Conservation (phyloP, 1,140 invertebrate species). For the Meloidogyne exigua region DNA sequence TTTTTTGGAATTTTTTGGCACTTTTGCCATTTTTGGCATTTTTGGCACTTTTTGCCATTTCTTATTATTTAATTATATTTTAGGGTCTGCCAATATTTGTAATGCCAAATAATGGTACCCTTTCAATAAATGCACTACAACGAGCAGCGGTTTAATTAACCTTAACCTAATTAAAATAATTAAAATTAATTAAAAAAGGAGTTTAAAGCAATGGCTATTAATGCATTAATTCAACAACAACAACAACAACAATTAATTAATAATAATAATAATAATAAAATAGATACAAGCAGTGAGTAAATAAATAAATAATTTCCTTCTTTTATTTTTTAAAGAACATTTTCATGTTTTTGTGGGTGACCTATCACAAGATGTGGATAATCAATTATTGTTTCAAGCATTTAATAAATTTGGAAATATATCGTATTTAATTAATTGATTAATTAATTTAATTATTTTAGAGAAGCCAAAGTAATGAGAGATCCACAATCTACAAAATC, state of each 20-base stretch:
- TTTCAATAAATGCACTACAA: slow-evolving; percentile 38
- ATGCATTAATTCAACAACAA: slow-evolving; percentile 24
- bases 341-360: slow-evolving; percentile 99
- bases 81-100: slow-evolving; percentile 37
- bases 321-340: slow-evolving; percentile 70
- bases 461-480: slow-evolving; percentile 66
- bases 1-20: too few relatives aligned
- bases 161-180: neutral
- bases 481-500: slow-evolving; percentile 97
- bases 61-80: neutral
- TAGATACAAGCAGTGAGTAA: slow-evolving; percentile 46
- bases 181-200: slow-evolving; percentile 19
- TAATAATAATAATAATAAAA: too few relatives aligned
- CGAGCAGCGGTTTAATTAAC: slow-evolving; percentile 26
- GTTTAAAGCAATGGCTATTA: slow-evolving; percentile 32
- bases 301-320: too few relatives aligned
- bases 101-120: slow-evolving; percentile 31
- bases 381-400: slow-evolving; percentile 87
- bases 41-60: too few relatives aligned
- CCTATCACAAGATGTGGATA: slow-evolving; percentile 95
- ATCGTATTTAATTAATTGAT: slow-evolving; percentile 69
- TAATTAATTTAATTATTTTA: slow-evolving; percentile 31
- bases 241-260: slow-evolving; percentile 18
- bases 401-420: slow-evolving; percentile 96
- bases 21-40: too few relatives aligned